Conservation (phyloP, 2,888 invertebrate species). For the Cryptus armator region DNA sequence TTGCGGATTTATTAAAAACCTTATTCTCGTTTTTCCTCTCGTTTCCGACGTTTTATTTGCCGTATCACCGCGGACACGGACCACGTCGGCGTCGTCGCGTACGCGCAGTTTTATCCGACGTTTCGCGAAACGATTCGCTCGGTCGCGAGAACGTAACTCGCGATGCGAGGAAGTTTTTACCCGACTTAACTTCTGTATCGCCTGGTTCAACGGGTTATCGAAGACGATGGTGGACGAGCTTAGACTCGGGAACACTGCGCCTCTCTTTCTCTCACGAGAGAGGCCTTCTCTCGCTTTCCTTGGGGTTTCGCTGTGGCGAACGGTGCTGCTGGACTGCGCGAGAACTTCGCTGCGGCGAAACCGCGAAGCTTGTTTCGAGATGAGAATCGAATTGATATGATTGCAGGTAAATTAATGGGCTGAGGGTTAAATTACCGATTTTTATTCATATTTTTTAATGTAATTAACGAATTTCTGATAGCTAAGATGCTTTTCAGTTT, state of each 20-base stretch:
- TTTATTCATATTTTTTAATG: too few relatives aligned
- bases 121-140: too few relatives aligned
- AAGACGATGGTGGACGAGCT: constrained; percentile 15
- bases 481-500: too few relatives aligned
- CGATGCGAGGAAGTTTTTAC: too few relatives aligned
- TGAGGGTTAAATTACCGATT: too few relatives aligned
- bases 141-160: too few relatives aligned
- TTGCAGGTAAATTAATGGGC: too few relatives aligned
- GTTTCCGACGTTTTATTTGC: neutral
- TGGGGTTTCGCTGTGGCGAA: neutral
- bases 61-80: neutral
- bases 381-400: too few relatives aligned
- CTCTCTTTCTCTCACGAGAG: neutral
- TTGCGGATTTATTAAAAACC: too few relatives aligned
- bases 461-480: too few relatives aligned
- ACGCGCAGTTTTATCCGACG: too few relatives aligned
- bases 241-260: constrained; percentile 5
- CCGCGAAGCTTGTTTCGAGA: too few relatives aligned
- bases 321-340: neutral
- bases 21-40: neutral
- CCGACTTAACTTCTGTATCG: neutral
- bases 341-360: neutral
- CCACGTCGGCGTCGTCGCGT: neutral
- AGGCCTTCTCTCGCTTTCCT: neutral
- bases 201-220: constrained; percentile 6